These are phyloP conservation scores for Salvelinus sp. DNA, from an alignment of 2,113 vertebrate genomes.

Conservation along the genomic window DNA sequence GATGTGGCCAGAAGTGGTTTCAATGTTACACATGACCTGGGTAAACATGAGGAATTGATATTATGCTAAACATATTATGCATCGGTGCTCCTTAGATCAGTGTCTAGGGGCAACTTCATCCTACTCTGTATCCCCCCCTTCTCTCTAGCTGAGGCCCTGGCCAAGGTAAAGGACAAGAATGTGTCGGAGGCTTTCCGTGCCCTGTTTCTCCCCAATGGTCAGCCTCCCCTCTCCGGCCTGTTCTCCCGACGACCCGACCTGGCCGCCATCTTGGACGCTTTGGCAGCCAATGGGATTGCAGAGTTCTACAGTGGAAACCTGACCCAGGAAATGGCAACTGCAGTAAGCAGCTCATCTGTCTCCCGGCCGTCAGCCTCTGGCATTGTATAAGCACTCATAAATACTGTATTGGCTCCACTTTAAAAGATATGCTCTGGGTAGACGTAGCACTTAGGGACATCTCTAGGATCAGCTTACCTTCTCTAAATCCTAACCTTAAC, in stretches of 20 bases:
- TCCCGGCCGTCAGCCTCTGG: background rate
- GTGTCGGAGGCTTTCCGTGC: constrained; percentile 81
- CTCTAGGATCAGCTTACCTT: no score
- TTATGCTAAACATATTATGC: background rate
- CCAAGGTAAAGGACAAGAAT: constrained; percentile 79
- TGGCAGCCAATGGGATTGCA: constrained; percentile 78
- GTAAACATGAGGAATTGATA: constrained; percentile 69
- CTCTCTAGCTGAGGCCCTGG: constrained; percentile 81
- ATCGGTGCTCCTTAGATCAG: no score
- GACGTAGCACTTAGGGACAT: no score
- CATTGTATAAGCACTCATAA: constrained; percentile 21
- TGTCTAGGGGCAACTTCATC: no score
- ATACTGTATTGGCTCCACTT: constrained; percentile 16
- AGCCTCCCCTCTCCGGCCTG: constrained; percentile 78
- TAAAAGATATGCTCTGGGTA: background rate
- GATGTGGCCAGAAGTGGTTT: constrained; percentile 88
- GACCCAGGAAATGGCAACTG: constrained; percentile 85
- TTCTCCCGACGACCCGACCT: constrained; percentile 82
- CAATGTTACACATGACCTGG: constrained; percentile 92
- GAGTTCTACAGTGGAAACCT: constrained; percentile 90
- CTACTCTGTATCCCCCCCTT: constrained; percentile 19
- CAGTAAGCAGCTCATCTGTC: constrained; percentile 72
- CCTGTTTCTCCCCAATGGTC: constrained; percentile 80
- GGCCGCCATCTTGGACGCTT: constrained; percentile 78
- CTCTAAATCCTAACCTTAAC: no score